Evolutionary conservation across 1,140 invertebrate species (phyloP).

Genomic region (Propsilocerus akamusi): DNA sequence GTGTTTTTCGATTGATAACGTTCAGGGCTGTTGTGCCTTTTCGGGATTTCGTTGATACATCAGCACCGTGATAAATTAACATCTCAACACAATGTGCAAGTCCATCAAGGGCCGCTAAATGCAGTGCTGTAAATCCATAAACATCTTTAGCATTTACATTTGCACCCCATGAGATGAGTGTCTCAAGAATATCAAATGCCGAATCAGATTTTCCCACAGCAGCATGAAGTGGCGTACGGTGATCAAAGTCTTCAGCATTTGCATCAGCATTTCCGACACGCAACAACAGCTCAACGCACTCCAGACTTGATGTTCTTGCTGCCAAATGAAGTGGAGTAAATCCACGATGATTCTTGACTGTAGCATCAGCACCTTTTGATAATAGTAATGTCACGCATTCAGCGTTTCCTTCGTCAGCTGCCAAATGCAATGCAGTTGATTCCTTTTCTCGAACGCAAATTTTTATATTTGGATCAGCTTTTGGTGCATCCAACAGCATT

Average conservation of each 20-base stretch:
- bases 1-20: slow-evolving; percentile 64
- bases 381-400: slow-evolving; percentile 53
- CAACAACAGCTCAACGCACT: slow-evolving; percentile 55
- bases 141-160: slow-evolving; percentile 72
- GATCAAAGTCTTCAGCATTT: slow-evolving; percentile 56
- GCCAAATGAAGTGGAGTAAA: slow-evolving; percentile 64
- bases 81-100: slow-evolving; percentile 66
- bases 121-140: slow-evolving; percentile 75
- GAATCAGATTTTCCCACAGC: slow-evolving; percentile 55
- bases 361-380: slow-evolving; percentile 47
- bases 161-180: slow-evolving; percentile 52
- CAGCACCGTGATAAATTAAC: slow-evolving; percentile 63
- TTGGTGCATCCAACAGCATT: slow-evolving; percentile 44
- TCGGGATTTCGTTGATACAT: slow-evolving; percentile 64
- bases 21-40: slow-evolving; percentile 65
- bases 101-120: slow-evolving; percentile 69
- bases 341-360: slow-evolving; percentile 47
- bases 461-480: slow-evolving; percentile 34
- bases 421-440: slow-evolving; percentile 59
- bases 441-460: slow-evolving; percentile 45
- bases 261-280: slow-evolving; percentile 50
- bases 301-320: slow-evolving; percentile 50
- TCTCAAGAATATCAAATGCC: slow-evolving; percentile 56
- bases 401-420: slow-evolving; percentile 55
- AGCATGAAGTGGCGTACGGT: slow-evolving; percentile 54